Base-by-base conservation (phyloP, 1,140 invertebrate species). In the Diachasmimorpha longicaudata region DNA sequence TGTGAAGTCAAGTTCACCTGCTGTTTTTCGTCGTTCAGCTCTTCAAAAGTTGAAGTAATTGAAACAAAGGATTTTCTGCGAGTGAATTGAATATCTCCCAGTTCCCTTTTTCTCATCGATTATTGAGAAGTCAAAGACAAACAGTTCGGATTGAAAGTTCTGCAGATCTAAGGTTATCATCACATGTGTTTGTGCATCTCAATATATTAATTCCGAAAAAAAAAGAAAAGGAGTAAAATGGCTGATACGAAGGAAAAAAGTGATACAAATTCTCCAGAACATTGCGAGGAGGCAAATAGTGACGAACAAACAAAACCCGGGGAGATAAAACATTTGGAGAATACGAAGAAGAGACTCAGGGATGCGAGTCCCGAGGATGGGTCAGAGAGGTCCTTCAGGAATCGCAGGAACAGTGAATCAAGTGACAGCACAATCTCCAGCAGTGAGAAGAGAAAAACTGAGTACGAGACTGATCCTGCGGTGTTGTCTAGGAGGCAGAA, bases 401-500 rank as follows among this genome's bases (percentile, higher is more conserved):
- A 80, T 69, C 84, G 85, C 73, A 25, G 69, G 69, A 84, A 83
- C 36, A 88, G 85, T 72, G 85, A 83, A 67, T 87, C 86, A 5
- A 88, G 85, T 73, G 82, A 85, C 0, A 88, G 86, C 70, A 86
- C 84, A 10, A 82, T 83, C 77, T 81, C 77, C 9, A 79, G 81
- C n/a, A 79, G 36, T 19, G 69, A 77, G 21, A 86, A 79, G 77
- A 85, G 70, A 46, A 81, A 70, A 46, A 14, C 82, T 14, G 91
- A 93, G 79, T 85, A 92, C 78, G 96, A 97, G 89, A 93, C 90
- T 39, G 95, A 98, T 90, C 90, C 92, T 14, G 86, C 78, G 19
- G 87, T 95, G 10, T 84, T 98, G 75, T 85, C 91, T 39, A 91
- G 97, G 76, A 91, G 96, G 72, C 95, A 97, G 83, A 98, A 98